Evolutionary conservation across 1,140 invertebrate species (phyloP).

Genomic region (Eufriesea mexicana): DNA sequence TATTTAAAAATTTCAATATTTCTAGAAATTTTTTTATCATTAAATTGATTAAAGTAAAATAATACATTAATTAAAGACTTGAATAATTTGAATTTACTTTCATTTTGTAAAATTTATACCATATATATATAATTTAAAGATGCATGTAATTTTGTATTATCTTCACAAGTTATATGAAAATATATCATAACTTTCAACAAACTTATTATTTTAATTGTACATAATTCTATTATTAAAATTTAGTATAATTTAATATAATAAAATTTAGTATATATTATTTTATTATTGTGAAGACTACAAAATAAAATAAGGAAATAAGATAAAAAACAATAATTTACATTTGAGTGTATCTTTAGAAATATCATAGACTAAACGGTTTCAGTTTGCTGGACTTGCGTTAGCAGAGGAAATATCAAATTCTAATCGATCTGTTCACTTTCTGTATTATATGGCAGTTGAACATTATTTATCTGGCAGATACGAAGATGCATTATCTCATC

Average conservation of each 20-base stretch:
- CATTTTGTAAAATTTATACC: no score
- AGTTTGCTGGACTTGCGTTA: conserved; percentile 70
- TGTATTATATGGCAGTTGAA: conserved; percentile 69
- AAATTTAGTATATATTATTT: background rate
- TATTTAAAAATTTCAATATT: no score
- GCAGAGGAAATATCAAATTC: conserved; percentile 58
- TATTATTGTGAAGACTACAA: background rate
- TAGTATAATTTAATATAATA: background rate
- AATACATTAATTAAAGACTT: no score
- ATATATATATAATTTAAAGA: no score
- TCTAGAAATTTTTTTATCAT: no score
- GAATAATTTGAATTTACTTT: no score
- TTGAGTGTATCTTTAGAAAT: background rate
- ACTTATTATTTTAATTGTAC: no score
- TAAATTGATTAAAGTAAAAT: no score
- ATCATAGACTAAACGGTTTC: background rate
- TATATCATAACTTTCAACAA: no score
- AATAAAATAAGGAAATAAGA: background rate
- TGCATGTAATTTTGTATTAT: no score
- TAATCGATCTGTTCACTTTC: conserved; percentile 44
- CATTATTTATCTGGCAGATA: conserved; percentile 63
- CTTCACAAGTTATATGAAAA: no score
- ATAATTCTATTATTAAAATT: no score
- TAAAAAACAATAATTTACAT: background rate
- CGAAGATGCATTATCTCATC: conserved; percentile 59